Conservation (phyloP, 2,888 invertebrate species). For the Troglohyphantes excavatus region DNA sequence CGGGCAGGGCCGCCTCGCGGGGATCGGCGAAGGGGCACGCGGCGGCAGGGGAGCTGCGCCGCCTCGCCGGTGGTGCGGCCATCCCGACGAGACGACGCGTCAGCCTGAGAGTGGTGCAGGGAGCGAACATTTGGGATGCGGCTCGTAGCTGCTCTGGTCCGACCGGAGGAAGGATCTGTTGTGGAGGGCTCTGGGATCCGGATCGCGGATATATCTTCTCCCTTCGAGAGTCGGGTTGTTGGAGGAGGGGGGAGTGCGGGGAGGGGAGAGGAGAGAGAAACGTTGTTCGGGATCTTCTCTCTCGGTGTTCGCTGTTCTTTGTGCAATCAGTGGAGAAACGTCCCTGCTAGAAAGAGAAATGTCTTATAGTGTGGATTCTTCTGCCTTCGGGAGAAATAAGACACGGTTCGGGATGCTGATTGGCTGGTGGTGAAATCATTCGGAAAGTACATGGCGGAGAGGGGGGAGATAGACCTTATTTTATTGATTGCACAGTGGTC, state of each 20-base stretch:
- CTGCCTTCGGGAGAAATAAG: not conserved
- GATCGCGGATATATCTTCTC: conserved; percentile 57
- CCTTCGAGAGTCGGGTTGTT: not conserved
- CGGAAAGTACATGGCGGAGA: no score
- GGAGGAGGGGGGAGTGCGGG: conserved; percentile 11
- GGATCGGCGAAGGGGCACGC: conserved; percentile 47
- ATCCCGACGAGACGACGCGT: not conserved
- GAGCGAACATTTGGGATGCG: no score
- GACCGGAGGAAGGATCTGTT: conserved; percentile 8
- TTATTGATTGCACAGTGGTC: no score
- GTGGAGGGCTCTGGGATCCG: conserved; percentile 1
- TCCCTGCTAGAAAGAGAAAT: not conserved
- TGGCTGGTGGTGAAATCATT: no score
- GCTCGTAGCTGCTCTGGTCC: conserved; percentile 7
- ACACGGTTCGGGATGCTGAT: no score
- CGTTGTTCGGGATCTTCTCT: not conserved
- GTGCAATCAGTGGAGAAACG: not conserved
- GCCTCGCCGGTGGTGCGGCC: not conserved
- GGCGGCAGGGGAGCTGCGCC: conserved; percentile 11
- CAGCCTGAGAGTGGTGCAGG: not conserved
- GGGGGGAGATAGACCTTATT: no score
- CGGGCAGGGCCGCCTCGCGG: not conserved
- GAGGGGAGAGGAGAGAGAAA: not conserved
- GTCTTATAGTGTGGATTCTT: no score
- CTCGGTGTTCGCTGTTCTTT: not conserved